A percentile compares a stretch with the other conserved stretches of the same genome.
Conservation (phyloP, 1,140 invertebrate species). For the Tyrophagus putrescentiae region DNA sequence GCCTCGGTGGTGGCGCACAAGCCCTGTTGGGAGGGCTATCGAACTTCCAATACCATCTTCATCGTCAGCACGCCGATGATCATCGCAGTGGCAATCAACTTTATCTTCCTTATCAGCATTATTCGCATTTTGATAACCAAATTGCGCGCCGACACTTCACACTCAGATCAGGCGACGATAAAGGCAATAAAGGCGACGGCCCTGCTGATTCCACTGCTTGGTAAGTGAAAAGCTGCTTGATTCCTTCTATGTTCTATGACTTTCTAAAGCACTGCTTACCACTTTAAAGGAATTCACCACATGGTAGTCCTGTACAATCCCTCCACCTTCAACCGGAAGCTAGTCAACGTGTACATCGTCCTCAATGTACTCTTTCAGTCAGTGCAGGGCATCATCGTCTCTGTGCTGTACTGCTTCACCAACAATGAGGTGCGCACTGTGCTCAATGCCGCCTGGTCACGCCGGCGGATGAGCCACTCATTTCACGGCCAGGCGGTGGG, state of each 20-base stretch:
- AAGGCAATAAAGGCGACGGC: slow-evolving; percentile 42
- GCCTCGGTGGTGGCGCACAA: slow-evolving; percentile 24
- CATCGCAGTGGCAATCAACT: slow-evolving; percentile 35
- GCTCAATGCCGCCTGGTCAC: slow-evolving; percentile 16
- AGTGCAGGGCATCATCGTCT: slow-evolving; percentile 38
- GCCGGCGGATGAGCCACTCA: slow-evolving; percentile 8
- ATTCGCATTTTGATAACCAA: slow-evolving; percentile 36
- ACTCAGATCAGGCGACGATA: slow-evolving; percentile 34
- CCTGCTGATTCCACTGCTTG: slow-evolving; percentile 40
- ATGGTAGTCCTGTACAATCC: slow-evolving; percentile 39
- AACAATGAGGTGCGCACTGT: slow-evolving; percentile 34
- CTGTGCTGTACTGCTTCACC: slow-evolving; percentile 40
- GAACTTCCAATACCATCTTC: slow-evolving; percentile 33
- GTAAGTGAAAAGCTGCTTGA: slow-evolving; percentile 29
- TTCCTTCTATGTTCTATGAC: background rate
- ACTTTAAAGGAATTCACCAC: slow-evolving; percentile 34
- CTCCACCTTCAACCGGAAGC: slow-evolving; percentile 27
- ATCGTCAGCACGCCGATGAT: slow-evolving; percentile 38
- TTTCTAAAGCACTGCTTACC: background rate
- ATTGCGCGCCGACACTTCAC: slow-evolving; percentile 32
- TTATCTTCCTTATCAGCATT: slow-evolving; percentile 40
- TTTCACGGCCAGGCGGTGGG: background rate
- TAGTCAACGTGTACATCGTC: slow-evolving; percentile 35
- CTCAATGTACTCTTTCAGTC: slow-evolving; percentile 38
- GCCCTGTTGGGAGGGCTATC: slow-evolving; percentile 36